These are phyloP conservation scores for Sprattus sprattus DNA, from an alignment of 2,113 vertebrate genomes.

Conservation along the genomic window DNA sequence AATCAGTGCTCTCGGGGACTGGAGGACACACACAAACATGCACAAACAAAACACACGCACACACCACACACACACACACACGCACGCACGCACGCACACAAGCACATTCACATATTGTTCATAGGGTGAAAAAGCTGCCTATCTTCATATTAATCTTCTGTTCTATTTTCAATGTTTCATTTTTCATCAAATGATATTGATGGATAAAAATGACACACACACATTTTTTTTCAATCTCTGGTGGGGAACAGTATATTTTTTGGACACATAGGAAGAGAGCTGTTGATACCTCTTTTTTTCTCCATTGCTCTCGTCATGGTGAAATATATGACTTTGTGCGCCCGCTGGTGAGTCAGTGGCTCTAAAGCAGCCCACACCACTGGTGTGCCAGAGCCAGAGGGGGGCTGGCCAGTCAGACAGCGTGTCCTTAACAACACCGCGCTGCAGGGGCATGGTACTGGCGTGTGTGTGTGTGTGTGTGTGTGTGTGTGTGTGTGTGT, in stretches of 20 bases:
- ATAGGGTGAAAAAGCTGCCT: background rate
- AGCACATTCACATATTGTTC: background rate
- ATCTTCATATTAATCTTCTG: background rate
- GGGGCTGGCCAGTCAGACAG: background rate
- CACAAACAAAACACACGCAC: background rate
- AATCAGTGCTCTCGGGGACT: conserved; percentile 20
- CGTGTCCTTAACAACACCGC: background rate
- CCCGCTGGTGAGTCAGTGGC: background rate
- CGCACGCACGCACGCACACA: background rate
- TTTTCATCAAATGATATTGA: too few species aligned
- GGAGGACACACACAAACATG: background rate
- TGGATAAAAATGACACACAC: background rate
- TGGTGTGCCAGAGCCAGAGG: background rate
- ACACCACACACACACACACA: background rate
- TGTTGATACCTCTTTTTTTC: background rate
- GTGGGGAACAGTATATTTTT: background rate
- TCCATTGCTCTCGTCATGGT: background rate
- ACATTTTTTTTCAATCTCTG: background rate
- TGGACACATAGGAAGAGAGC: background rate
- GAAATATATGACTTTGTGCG: background rate
- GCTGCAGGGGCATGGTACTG: background rate
- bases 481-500: background rate
- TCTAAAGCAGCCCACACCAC: background rate
- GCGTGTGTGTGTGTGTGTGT: background rate
- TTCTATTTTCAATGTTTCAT: background rate